Evolutionary conservation across 2,888 invertebrate species (phyloP).

Genomic region (Aphidoletes aphidimyza): DNA sequence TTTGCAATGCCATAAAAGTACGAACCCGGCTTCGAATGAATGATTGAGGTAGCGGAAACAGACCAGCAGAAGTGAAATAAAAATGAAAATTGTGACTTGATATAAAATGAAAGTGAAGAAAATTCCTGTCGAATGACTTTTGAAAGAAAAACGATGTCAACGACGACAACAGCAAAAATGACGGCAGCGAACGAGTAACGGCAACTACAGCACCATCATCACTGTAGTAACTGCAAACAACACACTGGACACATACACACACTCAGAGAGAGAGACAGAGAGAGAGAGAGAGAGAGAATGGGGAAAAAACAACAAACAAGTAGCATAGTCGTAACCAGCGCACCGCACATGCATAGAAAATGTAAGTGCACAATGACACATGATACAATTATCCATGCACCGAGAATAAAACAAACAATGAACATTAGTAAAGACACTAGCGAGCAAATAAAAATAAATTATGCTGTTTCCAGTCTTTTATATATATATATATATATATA

Average conservation of each 20-base stretch:
- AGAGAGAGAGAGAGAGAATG: neutral
- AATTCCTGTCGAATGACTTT: constrained; percentile 35
- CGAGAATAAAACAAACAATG: constrained; percentile 34
- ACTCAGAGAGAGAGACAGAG: no score
- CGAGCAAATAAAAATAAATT: constrained; percentile 27
- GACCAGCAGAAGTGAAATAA: neutral
- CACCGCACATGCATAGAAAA: neutral
- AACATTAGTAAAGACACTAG: constrained; percentile 29
- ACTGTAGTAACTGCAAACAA: no score
- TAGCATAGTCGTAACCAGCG: neutral
- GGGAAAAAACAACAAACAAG: neutral
- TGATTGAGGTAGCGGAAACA: constrained; percentile 28
- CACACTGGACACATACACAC: no score
- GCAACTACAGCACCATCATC: neutral
- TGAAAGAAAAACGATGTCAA: constrained; percentile 38
- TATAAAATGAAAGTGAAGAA: constrained; percentile 46
- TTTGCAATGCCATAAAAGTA: constrained; percentile 21
- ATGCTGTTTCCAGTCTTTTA: constrained; percentile 35
- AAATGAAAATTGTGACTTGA: constrained; percentile 43
- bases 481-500: neutral
- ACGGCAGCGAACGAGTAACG: no score
- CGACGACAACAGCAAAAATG: neutral
- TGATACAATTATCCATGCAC: constrained; percentile 44
- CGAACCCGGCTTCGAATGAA: neutral
- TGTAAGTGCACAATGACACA: constrained; percentile 35